These are phyloP conservation scores for Priapulus caudatus DNA, from an alignment of 2,888 invertebrate species.

Conservation along the genomic window DNA sequence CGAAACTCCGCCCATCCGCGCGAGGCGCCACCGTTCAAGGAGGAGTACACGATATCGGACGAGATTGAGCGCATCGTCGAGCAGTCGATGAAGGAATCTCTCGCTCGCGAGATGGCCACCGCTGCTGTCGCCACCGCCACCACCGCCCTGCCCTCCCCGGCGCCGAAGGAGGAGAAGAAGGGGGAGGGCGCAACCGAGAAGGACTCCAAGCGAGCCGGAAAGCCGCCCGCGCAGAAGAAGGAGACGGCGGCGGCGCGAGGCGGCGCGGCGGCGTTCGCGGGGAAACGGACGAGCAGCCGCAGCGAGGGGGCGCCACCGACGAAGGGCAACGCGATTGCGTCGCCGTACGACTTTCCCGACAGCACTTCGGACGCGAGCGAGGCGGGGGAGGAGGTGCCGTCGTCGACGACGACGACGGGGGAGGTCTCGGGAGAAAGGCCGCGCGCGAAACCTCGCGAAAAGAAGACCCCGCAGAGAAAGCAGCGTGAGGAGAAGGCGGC, in stretches of 20 bases:
- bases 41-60: not conserved
- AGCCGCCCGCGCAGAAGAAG: conserved; percentile 1
- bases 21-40: too few species aligned
- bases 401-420: too few species aligned
- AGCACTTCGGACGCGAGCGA: not conserved
- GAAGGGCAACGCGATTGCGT: not conserved
- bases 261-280: not conserved
- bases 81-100: not conserved
- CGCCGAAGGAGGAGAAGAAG: not conserved
- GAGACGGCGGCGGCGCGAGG: not conserved
- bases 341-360: conserved; percentile 1
- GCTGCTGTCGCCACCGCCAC: too few species aligned
- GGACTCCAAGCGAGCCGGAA: not conserved
- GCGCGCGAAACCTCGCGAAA: too few species aligned
- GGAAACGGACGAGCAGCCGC: not conserved
- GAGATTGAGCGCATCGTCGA: not conserved
- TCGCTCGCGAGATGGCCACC: too few species aligned
- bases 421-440: too few species aligned
- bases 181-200: not conserved
- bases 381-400: too few species aligned
- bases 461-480: too few species aligned
- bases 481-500: too few species aligned
- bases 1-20: too few species aligned
- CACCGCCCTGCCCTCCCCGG: too few species aligned
- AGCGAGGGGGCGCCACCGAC: not conserved